These are phyloP conservation scores for Conus canariensis DNA, from an alignment of 2,888 invertebrate species.

Conservation along the genomic window DNA sequence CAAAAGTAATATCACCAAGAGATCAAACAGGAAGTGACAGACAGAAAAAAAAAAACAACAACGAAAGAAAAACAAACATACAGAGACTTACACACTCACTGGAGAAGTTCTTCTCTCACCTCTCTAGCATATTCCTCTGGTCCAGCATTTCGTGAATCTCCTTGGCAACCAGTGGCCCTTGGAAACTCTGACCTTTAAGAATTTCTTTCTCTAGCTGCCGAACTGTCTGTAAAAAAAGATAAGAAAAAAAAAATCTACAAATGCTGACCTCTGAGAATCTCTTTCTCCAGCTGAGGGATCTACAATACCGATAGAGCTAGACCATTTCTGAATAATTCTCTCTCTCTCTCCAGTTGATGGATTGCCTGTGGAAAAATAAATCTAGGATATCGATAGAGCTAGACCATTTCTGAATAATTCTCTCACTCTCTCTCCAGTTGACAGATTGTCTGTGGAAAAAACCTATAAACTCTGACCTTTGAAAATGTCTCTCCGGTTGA, in stretches of 20 bases:
- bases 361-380: not conserved
- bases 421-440: not conserved
- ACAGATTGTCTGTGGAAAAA: not conserved
- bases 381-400: no score
- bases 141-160: slow-evolving; percentile 97
- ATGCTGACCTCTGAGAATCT: not conserved
- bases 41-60: no score
- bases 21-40: no score
- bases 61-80: no score
- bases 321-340: no score
- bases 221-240: slow-evolving; percentile 82
- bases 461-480: not conserved
- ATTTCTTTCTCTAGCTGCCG: slow-evolving; percentile 94
- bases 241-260: not conserved
- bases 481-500: no score
- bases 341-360: not conserved
- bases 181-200: slow-evolving; percentile 98
- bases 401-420: no score
- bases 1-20: no score
- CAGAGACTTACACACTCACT: no score
- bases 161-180: slow-evolving; percentile 97
- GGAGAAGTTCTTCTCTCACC: slow-evolving; percentile 81
- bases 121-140: slow-evolving; percentile 88
- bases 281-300: not conserved
- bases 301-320: no score